A percentile compares a stretch with the other conserved stretches of the same genome.
These are phyloP conservation scores for Limnothrissa miodon DNA, from an alignment of 2,113 vertebrate genomes.

Conservation along the genomic window DNA sequence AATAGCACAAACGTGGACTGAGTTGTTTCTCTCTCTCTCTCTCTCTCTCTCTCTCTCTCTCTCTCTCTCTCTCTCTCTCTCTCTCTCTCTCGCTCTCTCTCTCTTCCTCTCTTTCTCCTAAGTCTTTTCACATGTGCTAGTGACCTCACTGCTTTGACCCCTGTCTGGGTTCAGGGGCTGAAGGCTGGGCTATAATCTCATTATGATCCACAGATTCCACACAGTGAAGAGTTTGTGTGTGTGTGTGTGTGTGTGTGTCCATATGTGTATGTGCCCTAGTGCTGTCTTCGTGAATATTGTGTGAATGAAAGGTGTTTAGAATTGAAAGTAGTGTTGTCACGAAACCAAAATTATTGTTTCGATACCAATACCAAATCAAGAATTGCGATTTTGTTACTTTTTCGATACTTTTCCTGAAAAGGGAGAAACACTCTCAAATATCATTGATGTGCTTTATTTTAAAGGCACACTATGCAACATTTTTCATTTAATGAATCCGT, in stretches of 20 bases:
- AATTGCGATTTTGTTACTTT: too few species aligned
- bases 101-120: not conserved
- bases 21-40: not conserved
- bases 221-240: constrained; percentile 18
- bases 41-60: too few species aligned
- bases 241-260: constrained; percentile 18
- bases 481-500: too few species aligned
- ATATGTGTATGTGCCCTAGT: constrained; percentile 20
- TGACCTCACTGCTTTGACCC: constrained; percentile 2
- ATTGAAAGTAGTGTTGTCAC: too few species aligned
- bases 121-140: constrained; percentile 9
- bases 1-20: not conserved
- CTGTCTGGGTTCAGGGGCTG: constrained; percentile 9
- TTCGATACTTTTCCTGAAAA: too few species aligned
- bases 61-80: too few species aligned
- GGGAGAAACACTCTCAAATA: too few species aligned
- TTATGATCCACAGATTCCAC: constrained; percentile 29
- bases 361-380: too few species aligned
- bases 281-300: not conserved
- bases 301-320: not conserved
- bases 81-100: not conserved
- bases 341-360: too few species aligned
- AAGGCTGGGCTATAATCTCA: constrained; percentile 13
- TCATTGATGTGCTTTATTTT: too few species aligned
- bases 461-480: too few species aligned